Conservation (phyloP, 2,797 vertebrate genomes). For the Syncerus caffer region DNA sequence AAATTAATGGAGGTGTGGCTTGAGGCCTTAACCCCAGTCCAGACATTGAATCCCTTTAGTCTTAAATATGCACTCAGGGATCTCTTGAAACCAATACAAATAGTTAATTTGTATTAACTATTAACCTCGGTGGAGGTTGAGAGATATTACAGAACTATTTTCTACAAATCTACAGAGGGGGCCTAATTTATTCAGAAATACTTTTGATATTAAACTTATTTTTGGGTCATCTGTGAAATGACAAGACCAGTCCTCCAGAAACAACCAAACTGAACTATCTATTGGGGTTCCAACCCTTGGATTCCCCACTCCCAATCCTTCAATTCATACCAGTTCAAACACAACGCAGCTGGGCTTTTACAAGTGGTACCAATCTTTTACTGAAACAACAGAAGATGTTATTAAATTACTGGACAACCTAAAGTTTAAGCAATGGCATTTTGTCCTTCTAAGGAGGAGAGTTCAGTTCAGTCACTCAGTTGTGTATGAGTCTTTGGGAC, state of each 20-base stretch:
- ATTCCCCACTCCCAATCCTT: background rate
- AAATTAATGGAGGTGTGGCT: constrained; percentile 3
- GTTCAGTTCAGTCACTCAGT: background rate
- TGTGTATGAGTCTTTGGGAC: background rate
- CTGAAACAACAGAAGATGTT: background rate
- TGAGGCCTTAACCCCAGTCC: background rate
- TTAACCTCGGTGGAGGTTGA: background rate
- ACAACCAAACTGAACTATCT: background rate
- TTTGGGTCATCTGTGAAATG: background rate
- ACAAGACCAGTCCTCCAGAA: background rate
- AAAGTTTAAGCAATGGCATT: background rate
- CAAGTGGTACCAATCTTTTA: background rate
- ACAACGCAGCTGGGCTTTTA: background rate
- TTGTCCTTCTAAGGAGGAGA: background rate
- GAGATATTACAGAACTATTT: constrained; percentile 10
- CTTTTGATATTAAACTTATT: constrained; percentile 15
- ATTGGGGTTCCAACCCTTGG: background rate
- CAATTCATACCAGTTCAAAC: background rate
- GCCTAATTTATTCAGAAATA: constrained; percentile 46
- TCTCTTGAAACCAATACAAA: constrained; percentile 38
- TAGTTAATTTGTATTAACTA: background rate
- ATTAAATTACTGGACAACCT: background rate
- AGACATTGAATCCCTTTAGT: background rate
- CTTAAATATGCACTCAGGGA: background rate
- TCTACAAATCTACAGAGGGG: background rate